Conservation (phyloP, 2,888 invertebrate species). For the Taenaris catops region DNA sequence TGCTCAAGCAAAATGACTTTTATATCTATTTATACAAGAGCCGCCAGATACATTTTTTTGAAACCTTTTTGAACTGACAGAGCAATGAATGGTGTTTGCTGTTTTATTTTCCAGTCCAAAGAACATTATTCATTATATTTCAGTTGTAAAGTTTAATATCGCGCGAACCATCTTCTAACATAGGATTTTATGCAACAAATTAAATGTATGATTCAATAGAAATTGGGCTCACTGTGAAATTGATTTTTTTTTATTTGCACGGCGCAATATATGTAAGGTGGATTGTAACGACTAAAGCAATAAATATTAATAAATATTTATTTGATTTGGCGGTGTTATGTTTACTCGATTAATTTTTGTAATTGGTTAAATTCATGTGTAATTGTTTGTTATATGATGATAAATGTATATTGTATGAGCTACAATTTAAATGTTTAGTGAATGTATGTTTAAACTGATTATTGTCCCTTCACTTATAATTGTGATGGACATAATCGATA, state of each 20-base stretch:
- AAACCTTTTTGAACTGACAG: slow-evolving; percentile 52
- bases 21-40: slow-evolving; percentile 47
- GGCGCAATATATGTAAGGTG: slow-evolving; percentile 38
- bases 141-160: slow-evolving; percentile 27
- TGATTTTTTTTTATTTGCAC: slow-evolving; percentile 56
- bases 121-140: slow-evolving; percentile 27
- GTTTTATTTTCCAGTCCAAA: slow-evolving; percentile 29
- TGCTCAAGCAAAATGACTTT: slow-evolving; percentile 59
- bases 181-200: slow-evolving; percentile 29
- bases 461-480: no score
- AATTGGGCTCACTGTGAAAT: slow-evolving; percentile 73
- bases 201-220: slow-evolving; percentile 48
- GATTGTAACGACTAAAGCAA: slow-evolving; percentile 30
- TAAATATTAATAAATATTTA: slow-evolving; percentile 49
- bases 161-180: slow-evolving; percentile 7
- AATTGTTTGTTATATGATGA: slow-evolving; percentile 29
- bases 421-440: no score
- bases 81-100: slow-evolving; percentile 53
- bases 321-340: slow-evolving; percentile 48
- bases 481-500: no score
- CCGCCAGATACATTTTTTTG: slow-evolving; percentile 50
- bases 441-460: no score
- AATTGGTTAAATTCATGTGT: slow-evolving; percentile 33
- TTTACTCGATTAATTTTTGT: slow-evolving; percentile 38
- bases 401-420: slow-evolving; percentile 2